A percentile compares a stretch with the other conserved stretches of the same genome.
These are phyloP conservation scores for Falcaria lacertinaria DNA, from an alignment of 2,888 invertebrate genomes.

Conservation along the genomic window DNA sequence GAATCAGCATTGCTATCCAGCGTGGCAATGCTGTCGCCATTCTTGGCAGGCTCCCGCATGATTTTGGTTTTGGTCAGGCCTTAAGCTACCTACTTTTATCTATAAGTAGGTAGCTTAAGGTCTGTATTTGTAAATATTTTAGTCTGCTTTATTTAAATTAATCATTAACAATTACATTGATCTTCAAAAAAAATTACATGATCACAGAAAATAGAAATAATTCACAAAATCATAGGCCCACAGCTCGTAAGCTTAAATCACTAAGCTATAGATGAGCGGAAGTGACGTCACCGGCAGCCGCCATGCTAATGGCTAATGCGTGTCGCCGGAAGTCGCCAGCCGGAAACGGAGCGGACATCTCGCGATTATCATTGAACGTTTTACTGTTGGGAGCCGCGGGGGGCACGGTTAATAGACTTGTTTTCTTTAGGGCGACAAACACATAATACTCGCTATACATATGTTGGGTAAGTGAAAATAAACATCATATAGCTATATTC, in stretches of 20 bases:
- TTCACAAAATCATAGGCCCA: conserved; percentile 10
- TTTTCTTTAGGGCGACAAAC: conserved; percentile 14
- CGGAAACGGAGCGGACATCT: conserved; percentile 68
- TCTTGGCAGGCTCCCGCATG: no score
- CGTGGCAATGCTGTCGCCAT: no score
- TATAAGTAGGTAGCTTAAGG: no score
- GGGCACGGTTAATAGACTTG: conserved; percentile 17
- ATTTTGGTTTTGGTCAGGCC: no score
- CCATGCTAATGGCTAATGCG: conserved; percentile 75
- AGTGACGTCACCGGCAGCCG: conserved; percentile 61
- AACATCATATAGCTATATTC: no score
- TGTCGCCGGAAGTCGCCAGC: conserved; percentile 66
- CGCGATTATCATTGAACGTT: conserved; percentile 74
- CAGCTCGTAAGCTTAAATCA: neutral
- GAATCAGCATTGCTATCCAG: no score
- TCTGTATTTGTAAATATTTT: no score
- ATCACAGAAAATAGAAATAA: neutral
- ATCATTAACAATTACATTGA: no score
- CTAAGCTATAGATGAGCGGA: conserved; percentile 33
- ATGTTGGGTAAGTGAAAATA: neutral
- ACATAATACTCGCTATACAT: neutral
- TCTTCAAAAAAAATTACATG: no score
- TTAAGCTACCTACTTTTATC: no score
- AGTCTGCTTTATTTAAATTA: no score
- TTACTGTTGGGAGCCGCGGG: conserved; percentile 45